phyloP scores from a whole-genome alignment of 1,140 invertebrate species.

The Halesus radiatus region DNA sequence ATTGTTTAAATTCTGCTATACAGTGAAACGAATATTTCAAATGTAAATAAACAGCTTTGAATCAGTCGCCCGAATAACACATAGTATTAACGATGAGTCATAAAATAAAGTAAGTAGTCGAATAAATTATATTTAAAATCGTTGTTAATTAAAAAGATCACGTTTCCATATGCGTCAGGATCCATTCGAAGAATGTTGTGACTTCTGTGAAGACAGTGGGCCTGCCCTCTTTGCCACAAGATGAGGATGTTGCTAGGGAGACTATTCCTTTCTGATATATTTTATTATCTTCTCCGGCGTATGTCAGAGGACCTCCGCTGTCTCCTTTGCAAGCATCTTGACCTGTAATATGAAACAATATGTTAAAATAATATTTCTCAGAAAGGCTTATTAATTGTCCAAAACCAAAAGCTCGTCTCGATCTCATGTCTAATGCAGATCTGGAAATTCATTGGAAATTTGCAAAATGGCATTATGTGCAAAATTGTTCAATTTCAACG shows the following conservation, averaged over 20 bases:
- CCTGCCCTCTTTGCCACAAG: slow-evolving; percentile 42
- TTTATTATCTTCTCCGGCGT: not conserved
- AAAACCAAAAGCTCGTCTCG: too few species aligned
- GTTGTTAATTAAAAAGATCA: not conserved
- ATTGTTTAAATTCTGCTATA: not conserved
- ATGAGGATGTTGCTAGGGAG: slow-evolving; percentile 40
- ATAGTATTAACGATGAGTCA: not conserved
- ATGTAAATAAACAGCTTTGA: not conserved
- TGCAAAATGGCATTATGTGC: not conserved
- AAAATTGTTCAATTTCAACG: not conserved
- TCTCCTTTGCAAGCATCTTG: slow-evolving; percentile 53
- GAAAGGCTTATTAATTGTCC: too few species aligned
- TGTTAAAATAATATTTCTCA: too few species aligned
- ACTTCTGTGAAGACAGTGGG: slow-evolving; percentile 53
- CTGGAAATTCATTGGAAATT: too few species aligned
- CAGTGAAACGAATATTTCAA: not conserved
- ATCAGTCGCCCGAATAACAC: not conserved
- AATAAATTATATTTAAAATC: not conserved
- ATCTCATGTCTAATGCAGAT: too few species aligned
- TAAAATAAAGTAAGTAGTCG: too few species aligned
- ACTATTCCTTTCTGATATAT: slow-evolving; percentile 47
- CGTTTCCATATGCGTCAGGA: slow-evolving; percentile 38
- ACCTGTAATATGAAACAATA: slow-evolving; percentile 6
- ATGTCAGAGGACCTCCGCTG: slow-evolving; percentile 52
- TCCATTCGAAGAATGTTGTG: slow-evolving; percentile 47